Base-by-base conservation (phyloP, 2,113 vertebrate species). In the Lucifuga dentata region DNA sequence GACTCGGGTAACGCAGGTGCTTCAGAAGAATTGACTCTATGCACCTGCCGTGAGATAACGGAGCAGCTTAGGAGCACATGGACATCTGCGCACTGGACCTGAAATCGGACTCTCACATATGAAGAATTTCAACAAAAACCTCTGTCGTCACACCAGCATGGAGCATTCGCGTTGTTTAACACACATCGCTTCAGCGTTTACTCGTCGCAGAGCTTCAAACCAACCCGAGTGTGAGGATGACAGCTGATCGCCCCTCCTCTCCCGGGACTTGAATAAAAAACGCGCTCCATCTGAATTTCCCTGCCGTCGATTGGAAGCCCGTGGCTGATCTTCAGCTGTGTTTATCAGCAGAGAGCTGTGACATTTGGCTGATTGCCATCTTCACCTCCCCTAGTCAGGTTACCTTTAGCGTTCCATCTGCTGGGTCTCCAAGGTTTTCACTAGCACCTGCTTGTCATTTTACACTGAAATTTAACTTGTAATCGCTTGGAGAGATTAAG, bases 191-290 rank as follows among this genome's bases (percentile, higher is more conserved):
- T 60, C 35, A 5, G 26, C 73, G 26, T 74, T 50, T 50, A 19
- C 45, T 32, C 52, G 43, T 44, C 38, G 39, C 51, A 39, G 70
- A 60, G 67, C 51, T 69, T 67, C 56, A 61, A 60, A 58, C 62
- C 57, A 67, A 17, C 58, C 65, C 36, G 73, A 63, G 60, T 49
- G 4, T 26, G 68, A 73, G 81, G 74, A 72, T 86, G 86, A 88
- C 84, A 88, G 76, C 78, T 83, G 87, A 83, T 84, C 73, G 86
- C 84, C 70, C 88, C 88, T 85, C 84, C 87, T 88, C 83, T 81
- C 82, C 39, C 33, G 10, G 56, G 82, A 89, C 78, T 71, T 63
- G 8, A 73, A 84, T 71, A 80, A 83, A 29, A 88, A 75, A 81
- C 70, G 72, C 84, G 80, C 85, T 85, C 68, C 78, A 24, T 55